These are phyloP conservation scores for Masticophis lateralis DNA, from an alignment of 2,797 vertebrate species.

Conservation along the genomic window DNA sequence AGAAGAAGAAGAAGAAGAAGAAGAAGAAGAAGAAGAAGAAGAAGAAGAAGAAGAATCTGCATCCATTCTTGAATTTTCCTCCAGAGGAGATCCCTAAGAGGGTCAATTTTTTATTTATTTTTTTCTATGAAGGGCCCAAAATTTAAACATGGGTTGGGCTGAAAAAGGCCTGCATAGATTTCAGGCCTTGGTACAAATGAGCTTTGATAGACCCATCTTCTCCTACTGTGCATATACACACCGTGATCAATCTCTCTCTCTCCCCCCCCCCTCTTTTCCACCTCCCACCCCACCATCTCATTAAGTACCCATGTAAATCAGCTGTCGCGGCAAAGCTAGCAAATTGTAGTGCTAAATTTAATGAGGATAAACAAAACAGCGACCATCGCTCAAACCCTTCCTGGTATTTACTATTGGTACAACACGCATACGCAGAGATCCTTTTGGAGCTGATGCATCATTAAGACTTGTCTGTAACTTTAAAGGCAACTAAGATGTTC, in stretches of 20 bases:
- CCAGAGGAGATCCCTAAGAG: background rate
- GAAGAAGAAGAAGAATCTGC: background rate
- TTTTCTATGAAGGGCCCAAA: background rate
- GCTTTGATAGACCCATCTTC: background rate
- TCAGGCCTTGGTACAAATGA: background rate
- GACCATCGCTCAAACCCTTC: conserved; percentile 21
- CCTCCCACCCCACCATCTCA: background rate
- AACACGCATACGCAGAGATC: background rate
- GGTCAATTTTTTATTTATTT: background rate
- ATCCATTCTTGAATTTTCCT: background rate
- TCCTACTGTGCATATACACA: background rate
- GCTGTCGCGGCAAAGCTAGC: conserved; percentile 19
- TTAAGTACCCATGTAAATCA: conserved; percentile 36
- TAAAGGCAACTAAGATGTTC: background rate
- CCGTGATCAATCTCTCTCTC: conserved; percentile 11
- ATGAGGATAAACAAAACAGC: conserved; percentile 35
- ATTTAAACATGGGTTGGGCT: background rate
- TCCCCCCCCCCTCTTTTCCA: background rate
- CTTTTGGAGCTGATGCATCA: background rate
- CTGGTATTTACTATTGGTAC: background rate
- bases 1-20: too few species aligned
- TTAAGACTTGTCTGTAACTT: conserved; percentile 5
- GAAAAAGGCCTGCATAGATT: background rate
- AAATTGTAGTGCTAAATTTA: conserved; percentile 39
- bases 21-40: background rate